These are phyloP conservation scores for Idaea dimidiata DNA, from an alignment of 2,888 invertebrate genomes.

Conservation along the genomic window DNA sequence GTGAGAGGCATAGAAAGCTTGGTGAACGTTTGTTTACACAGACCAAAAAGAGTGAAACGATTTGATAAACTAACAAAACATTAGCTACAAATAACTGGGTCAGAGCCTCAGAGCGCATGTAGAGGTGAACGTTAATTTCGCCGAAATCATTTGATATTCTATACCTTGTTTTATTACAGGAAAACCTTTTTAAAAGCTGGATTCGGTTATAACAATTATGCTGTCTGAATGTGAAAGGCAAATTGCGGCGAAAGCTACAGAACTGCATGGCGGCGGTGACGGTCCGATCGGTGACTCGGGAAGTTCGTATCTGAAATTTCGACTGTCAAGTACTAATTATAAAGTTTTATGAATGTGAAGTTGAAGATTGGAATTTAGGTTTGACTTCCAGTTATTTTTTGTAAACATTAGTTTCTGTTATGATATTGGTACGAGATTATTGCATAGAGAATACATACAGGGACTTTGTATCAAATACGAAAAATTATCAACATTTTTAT, in stretches of 20 bases:
- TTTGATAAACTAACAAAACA: constrained; percentile 42
- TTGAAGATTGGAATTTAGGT: constrained; percentile 1
- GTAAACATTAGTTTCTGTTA: too few relatives aligned
- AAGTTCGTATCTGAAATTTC: constrained; percentile 26
- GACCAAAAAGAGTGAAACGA: constrained; percentile 45
- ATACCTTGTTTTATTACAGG: constrained; percentile 16
- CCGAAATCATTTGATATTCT: constrained; percentile 20
- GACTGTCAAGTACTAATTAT: neutral
- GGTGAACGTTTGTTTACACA: constrained; percentile 53
- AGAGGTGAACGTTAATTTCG: constrained; percentile 8
- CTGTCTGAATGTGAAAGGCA: constrained; percentile 28
- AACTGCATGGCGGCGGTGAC: constrained; percentile 16
- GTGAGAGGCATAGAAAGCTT: constrained; percentile 61
- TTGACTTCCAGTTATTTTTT: neutral
- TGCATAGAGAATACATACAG: too few relatives aligned
- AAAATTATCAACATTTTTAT: too few relatives aligned
- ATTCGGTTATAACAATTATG: constrained; percentile 24
- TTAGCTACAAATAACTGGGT: constrained; percentile 35
- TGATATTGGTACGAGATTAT: too few relatives aligned
- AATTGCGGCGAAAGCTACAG: constrained; percentile 23
- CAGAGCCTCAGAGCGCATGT: constrained; percentile 8
- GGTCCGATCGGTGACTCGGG: constrained; percentile 11
- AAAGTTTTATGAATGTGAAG: constrained; percentile 6
- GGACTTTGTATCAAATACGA: too few relatives aligned
- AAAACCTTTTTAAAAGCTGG: constrained; percentile 18